Conservation (phyloP, 2,888 invertebrate genomes). For the Aspidiotus destructor region DNA sequence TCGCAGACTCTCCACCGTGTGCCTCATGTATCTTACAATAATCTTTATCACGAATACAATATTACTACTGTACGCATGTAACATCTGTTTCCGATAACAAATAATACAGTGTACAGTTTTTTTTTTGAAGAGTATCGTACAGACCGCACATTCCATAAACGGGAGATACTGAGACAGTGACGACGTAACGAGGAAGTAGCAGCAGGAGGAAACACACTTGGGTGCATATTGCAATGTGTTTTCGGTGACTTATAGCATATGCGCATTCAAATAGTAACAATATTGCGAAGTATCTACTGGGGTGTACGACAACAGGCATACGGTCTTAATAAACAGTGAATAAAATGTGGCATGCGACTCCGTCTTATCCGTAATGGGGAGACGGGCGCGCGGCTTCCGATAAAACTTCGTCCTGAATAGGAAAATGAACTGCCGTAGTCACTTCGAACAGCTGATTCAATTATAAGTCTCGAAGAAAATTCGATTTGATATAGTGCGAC, state of each 20-base stretch:
- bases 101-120: not conserved
- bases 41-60: not conserved
- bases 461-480: no score
- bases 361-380: no score
- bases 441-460: no score
- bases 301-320: no score
- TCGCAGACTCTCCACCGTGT: not conserved
- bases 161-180: not conserved
- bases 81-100: constrained; percentile 1
- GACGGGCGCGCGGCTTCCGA: no score
- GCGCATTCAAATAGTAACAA: not conserved
- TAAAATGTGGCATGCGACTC: no score
- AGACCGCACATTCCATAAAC: not conserved
- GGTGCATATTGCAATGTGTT: not conserved
- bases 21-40: not conserved
- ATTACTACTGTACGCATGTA: not conserved
- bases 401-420: no score
- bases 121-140: not conserved
- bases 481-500: no score
- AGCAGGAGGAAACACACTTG: not conserved
- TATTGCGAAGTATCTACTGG: no score
- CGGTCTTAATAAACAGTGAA: no score
- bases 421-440: no score
- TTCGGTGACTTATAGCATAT: not conserved
- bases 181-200: not conserved